Conservation (phyloP, 2,113 vertebrate species). For the Pollachius pollachius region DNA sequence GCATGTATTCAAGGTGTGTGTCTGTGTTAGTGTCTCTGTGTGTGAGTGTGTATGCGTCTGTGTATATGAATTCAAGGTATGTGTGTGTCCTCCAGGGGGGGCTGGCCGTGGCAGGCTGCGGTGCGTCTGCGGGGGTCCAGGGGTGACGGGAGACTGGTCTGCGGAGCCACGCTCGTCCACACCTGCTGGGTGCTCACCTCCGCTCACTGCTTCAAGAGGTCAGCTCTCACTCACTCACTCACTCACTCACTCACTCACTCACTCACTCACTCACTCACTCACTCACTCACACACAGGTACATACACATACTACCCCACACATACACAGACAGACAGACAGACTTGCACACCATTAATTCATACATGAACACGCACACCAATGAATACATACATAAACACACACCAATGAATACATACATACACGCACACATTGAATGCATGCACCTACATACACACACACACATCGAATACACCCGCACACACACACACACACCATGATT, state of each 20-base stretch:
- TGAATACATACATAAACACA: too few species aligned
- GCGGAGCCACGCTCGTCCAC: slow-evolving; percentile 91
- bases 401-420: too few species aligned
- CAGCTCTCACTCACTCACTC: neutral
- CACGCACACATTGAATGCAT: too few species aligned
- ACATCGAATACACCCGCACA: too few species aligned
- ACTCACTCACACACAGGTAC: too few species aligned
- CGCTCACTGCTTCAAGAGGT: slow-evolving; percentile 97
- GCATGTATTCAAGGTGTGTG: neutral
- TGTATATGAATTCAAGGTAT: slow-evolving; percentile 36
- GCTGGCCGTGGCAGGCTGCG: slow-evolving; percentile 97
- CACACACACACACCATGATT: too few species aligned
- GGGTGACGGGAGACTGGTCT: slow-evolving; percentile 87
- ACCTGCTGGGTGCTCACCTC: slow-evolving; percentile 97
- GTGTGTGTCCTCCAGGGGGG: slow-evolving; percentile 75
- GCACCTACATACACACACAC: too few species aligned
- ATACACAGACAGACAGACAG: neutral
- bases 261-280: slow-evolving; percentile 1
- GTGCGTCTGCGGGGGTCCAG: slow-evolving; percentile 85
- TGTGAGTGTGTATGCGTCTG: neutral
- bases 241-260: slow-evolving; percentile 16
- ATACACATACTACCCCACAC: too few species aligned
- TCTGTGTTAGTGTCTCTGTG: neutral
- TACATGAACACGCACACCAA: too few species aligned
- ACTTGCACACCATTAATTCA: neutral